Percentiles rank a stretch among this genome's conserved stretches.
phyloP scores from a whole-genome alignment of 1,140 invertebrate genomes.

The Drosophila sproati region DNA sequence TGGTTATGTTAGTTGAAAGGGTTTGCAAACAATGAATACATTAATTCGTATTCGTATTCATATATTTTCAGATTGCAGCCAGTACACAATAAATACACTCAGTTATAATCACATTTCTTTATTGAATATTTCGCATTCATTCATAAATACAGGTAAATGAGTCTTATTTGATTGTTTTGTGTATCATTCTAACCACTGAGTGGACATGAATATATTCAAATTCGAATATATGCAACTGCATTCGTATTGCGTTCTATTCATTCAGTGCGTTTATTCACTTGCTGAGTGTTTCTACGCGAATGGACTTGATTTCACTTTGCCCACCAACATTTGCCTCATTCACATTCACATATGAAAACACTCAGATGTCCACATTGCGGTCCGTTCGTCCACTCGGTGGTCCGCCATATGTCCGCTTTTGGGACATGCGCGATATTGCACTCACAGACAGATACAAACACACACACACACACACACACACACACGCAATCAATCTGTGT shows the following conservation, averaged over 20 bases:
- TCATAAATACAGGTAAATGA: too few relatives aligned
- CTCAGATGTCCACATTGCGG: constrained; percentile 27
- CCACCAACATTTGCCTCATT: neutral
- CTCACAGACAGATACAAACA: constrained; percentile 23
- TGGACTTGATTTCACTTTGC: neutral
- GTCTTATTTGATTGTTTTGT: too few relatives aligned
- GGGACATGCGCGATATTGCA: constrained; percentile 72
- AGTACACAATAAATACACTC: too few relatives aligned
- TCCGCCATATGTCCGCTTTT: constrained; percentile 57
- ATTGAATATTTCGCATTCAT: too few relatives aligned
- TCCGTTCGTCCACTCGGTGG: constrained; percentile 64
- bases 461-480: constrained; percentile 10
- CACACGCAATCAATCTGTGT: neutral
- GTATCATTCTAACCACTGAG: too few relatives aligned
- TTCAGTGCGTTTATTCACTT: constrained; percentile 5
- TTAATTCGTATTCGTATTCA: neutral
- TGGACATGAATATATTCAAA: too few relatives aligned
- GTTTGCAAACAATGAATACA: neutral
- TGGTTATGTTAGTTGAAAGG: too few relatives aligned
- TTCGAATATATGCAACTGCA: neutral
- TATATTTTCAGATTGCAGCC: too few relatives aligned
- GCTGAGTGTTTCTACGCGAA: neutral
- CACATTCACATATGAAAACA: neutral
- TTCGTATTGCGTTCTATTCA: neutral
- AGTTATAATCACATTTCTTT: too few relatives aligned